Conservation (phyloP, 1,140 invertebrate species). For the Drosophila asahinai region DNA sequence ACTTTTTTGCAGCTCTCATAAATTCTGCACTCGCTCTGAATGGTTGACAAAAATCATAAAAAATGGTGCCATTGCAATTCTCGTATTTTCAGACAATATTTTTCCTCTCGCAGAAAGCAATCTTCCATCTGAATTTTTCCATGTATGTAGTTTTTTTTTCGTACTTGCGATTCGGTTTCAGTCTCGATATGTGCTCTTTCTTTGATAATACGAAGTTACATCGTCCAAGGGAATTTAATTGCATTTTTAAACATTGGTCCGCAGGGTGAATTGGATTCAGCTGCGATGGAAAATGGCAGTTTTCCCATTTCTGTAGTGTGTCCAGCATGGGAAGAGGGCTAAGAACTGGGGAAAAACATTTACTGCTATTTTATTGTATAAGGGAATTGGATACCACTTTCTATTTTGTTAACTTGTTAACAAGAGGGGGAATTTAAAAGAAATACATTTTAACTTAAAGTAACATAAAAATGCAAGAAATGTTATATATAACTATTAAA, state of each 20-base stretch:
- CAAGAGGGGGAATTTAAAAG: background rate
- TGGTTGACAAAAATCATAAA: constrained; percentile 26
- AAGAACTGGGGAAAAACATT: background rate
- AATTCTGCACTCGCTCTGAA: constrained; percentile 36
- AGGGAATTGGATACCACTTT: background rate
- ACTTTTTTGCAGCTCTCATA: constrained; percentile 47
- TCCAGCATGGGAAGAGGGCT: background rate
- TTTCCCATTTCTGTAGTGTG: background rate
- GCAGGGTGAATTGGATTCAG: constrained; percentile 1
- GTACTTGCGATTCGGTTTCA: background rate
- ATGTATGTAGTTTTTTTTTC: constrained; percentile 6
- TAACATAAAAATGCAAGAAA: background rate
- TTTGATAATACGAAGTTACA: constrained; percentile 25
- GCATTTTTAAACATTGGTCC: constrained; percentile 31
- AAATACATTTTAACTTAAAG: background rate
- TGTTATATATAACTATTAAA: background rate
- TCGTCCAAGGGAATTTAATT: constrained; percentile 41
- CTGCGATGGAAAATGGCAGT: background rate
- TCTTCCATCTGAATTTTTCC: constrained; percentile 20
- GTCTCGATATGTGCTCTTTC: constrained; percentile 15
- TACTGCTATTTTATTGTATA: background rate
- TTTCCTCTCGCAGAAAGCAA: constrained; percentile 7
- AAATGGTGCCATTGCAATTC: constrained; percentile 19
- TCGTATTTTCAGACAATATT: constrained; percentile 36
- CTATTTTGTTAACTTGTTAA: background rate